Percentiles rank a stretch among this genome's conserved stretches.
phyloP scores from a whole-genome alignment of 2,888 invertebrate species.

The Lithosia quadra region DNA sequence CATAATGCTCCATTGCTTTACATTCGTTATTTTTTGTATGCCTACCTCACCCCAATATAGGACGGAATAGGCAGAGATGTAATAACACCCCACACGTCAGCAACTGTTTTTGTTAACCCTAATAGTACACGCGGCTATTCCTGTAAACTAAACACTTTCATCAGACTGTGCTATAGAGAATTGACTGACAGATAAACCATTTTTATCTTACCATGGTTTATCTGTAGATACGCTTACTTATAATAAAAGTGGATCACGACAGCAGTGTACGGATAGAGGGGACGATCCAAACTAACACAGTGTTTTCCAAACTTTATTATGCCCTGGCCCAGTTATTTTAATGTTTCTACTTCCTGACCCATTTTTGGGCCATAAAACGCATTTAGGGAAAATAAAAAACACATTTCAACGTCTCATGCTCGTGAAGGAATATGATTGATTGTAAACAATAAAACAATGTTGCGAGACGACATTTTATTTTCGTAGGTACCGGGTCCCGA shows the following conservation, averaged over 20 bases:
- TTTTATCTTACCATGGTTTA: too few species aligned
- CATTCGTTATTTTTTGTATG: too few species aligned
- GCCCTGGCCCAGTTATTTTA: background rate
- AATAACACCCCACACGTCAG: too few species aligned
- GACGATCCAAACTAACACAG: background rate
- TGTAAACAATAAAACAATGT: constrained; percentile 4
- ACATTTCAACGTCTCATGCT: background rate
- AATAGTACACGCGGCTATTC: too few species aligned
- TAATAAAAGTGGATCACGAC: background rate
- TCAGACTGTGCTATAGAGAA: too few species aligned
- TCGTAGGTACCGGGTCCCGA: background rate
- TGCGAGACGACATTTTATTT: background rate
- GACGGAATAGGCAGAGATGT: too few species aligned
- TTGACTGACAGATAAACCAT: too few species aligned
- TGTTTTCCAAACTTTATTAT: background rate
- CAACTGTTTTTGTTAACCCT: too few species aligned
- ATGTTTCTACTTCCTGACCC: background rate
- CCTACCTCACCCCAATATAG: too few species aligned
- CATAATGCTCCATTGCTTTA: too few species aligned
- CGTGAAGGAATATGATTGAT: background rate
- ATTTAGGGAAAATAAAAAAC: background rate
- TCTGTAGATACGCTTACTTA: too few species aligned
- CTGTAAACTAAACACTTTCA: too few species aligned
- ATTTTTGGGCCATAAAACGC: background rate
- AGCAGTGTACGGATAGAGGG: background rate